Conservation (phyloP, 2,888 invertebrate species). For the Phaedon cochleariae region DNA sequence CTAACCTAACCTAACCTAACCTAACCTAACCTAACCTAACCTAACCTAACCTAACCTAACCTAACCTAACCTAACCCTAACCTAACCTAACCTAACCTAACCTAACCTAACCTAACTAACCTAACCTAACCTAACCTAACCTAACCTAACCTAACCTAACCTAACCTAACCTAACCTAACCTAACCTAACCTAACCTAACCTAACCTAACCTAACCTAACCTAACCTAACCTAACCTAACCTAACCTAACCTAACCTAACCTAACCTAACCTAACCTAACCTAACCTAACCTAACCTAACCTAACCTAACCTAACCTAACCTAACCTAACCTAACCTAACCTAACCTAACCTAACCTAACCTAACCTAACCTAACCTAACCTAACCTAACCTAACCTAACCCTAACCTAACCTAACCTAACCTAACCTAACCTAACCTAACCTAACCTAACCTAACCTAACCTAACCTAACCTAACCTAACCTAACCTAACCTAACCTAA, state of each 20-base stretch:
- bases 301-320: conserved; percentile 27
- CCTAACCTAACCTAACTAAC: conserved; percentile 34
- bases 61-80: conserved; percentile 27
- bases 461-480: conserved; percentile 35
- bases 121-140: conserved; percentile 33
- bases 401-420: conserved; percentile 31
- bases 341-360: conserved; percentile 14
- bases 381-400: conserved; percentile 32
- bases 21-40: conserved; percentile 35
- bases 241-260: conserved; percentile 15
- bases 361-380: conserved; percentile 27
- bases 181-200: conserved; percentile 11
- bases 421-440: conserved; percentile 26
- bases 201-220: conserved; percentile 17
- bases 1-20: conserved; percentile 32
- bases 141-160: conserved; percentile 30
- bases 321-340: conserved; percentile 31
- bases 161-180: conserved; percentile 12
- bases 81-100: conserved; percentile 33
- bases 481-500: conserved; percentile 33
- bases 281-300: conserved; percentile 11
- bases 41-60: conserved; percentile 32
- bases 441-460: conserved; percentile 33
- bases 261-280: conserved; percentile 15
- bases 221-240: conserved; percentile 17